Percentiles rank a stretch among this genome's conserved stretches.
Evolutionary conservation across 1,140 invertebrate species (phyloP).

Genomic region (Muscidifurax raptorellus): DNA sequence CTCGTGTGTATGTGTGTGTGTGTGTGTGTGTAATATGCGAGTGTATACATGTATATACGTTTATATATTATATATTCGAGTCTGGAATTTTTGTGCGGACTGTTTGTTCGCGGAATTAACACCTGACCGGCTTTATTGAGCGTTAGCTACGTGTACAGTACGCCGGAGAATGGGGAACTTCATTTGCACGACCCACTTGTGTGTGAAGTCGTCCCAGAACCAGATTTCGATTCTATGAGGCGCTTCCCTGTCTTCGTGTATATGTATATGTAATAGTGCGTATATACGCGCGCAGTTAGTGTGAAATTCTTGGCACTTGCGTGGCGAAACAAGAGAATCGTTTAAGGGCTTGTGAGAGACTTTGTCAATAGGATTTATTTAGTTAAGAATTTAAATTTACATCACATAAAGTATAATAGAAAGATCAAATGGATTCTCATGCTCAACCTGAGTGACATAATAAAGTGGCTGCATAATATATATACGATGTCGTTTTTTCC

Average conservation of each 20-base stretch:
- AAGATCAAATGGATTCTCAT: too few relatives aligned
- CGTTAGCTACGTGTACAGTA: conserved; percentile 26
- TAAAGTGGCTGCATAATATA: too few relatives aligned
- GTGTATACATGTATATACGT: background rate
- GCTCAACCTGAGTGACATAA: too few relatives aligned
- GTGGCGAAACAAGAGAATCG: conserved; percentile 1
- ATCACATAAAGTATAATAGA: too few relatives aligned
- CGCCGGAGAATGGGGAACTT: conserved; percentile 54
- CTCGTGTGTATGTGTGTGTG: too few relatives aligned
- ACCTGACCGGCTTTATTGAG: conserved; percentile 61
- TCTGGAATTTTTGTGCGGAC: conserved; percentile 37
- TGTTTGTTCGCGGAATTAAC: conserved; percentile 71
- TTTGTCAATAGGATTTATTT: too few relatives aligned
- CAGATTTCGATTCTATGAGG: conserved; percentile 14
- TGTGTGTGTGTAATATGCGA: too few relatives aligned
- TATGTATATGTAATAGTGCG: background rate
- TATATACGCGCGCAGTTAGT: too few relatives aligned
- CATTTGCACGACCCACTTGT: conserved; percentile 70
- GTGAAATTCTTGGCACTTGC: background rate
- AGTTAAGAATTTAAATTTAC: background rate
- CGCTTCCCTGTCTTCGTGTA: background rate
- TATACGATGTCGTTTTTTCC: background rate
- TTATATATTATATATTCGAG: background rate
- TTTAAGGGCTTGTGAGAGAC: background rate
- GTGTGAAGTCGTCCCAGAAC: conserved; percentile 7